Conservation (phyloP, 2,797 vertebrate species). For the Notolabrus celidotus region DNA sequence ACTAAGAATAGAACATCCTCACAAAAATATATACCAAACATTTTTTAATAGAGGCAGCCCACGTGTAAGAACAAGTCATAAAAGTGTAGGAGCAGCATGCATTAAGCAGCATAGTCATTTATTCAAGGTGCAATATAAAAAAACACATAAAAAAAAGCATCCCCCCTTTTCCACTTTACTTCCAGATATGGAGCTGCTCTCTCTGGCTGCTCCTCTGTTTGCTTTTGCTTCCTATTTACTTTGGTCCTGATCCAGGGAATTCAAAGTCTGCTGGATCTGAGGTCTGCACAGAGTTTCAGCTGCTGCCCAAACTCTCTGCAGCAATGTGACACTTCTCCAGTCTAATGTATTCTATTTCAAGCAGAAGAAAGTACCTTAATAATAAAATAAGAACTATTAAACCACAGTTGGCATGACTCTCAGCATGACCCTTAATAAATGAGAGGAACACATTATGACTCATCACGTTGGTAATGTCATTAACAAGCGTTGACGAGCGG, state of each 20-base stretch:
- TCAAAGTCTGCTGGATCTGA: conserved; percentile 38
- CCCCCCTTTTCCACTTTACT: conserved; percentile 16
- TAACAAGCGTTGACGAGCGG: conserved; percentile 31
- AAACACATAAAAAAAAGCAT: too few relatives aligned
- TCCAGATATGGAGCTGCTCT: conserved; percentile 60
- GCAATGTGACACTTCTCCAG: conserved; percentile 21
- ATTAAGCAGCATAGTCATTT: too few relatives aligned
- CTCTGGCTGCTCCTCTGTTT: conserved; percentile 31
- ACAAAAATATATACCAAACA: too few relatives aligned
- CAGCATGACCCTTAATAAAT: conserved; percentile 1
- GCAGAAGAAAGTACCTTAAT: background rate
- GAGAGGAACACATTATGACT: conserved; percentile 24
- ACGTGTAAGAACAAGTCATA: too few relatives aligned
- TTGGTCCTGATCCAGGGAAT: conserved; percentile 64
- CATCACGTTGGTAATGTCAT: conserved; percentile 55
- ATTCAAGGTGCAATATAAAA: too few relatives aligned
- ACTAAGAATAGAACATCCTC: too few relatives aligned
- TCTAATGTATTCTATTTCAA: conserved; percentile 1
- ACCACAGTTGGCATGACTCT: conserved; percentile 20
- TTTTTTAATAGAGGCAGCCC: too few relatives aligned
- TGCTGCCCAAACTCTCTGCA: conserved; percentile 37
- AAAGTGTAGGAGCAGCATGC: too few relatives aligned
- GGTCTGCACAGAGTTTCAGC: conserved; percentile 21
- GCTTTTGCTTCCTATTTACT: conserved; percentile 60
- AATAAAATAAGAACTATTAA: conserved; percentile 6